Conservation (phyloP, 2,888 invertebrate species). For the Allophyes oxyacanthae region DNA sequence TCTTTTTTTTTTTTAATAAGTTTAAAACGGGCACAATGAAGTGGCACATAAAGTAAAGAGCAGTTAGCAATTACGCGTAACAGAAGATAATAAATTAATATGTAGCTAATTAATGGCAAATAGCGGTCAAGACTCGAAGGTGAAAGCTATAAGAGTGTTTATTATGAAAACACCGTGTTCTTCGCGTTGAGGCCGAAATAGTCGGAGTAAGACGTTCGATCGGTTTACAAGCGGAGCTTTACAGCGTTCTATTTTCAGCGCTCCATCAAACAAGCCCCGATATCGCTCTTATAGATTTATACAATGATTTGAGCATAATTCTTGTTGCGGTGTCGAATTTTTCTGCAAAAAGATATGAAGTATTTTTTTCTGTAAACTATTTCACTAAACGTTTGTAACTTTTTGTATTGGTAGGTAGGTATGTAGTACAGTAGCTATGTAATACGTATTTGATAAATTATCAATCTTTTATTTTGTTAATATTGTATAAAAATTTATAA, state of each 20-base stretch:
- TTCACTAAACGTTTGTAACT: background rate
- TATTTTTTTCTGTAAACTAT: conserved; percentile 5
- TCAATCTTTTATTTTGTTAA: no score
- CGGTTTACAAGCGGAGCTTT: conserved; percentile 74
- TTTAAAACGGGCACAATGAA: conserved; percentile 14
- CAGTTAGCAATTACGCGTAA: conserved; percentile 21
- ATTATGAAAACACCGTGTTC: conserved; percentile 73
- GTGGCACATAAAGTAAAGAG: conserved; percentile 43
- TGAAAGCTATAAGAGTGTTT: conserved; percentile 75
- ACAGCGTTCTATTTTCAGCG: conserved; percentile 81
- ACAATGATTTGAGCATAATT: conserved; percentile 72
- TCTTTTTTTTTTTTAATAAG: background rate
- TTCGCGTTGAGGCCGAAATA: conserved; percentile 70
- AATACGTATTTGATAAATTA: no score
- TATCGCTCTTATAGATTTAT: conserved; percentile 78
- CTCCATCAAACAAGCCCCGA: conserved; percentile 74
- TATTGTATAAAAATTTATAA: no score
- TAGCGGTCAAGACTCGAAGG: conserved; percentile 69
- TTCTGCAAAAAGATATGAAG: conserved; percentile 10
- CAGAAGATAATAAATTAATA: conserved; percentile 46
- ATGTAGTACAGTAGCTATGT: no score
- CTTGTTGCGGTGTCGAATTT: conserved; percentile 42
- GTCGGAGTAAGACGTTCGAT: conserved; percentile 78
- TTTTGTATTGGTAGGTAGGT: no score
- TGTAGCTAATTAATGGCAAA: conserved; percentile 61